Base-by-base conservation (phyloP, 2,888 invertebrate genomes). In the Chalcosyrphus nemorum region DNA sequence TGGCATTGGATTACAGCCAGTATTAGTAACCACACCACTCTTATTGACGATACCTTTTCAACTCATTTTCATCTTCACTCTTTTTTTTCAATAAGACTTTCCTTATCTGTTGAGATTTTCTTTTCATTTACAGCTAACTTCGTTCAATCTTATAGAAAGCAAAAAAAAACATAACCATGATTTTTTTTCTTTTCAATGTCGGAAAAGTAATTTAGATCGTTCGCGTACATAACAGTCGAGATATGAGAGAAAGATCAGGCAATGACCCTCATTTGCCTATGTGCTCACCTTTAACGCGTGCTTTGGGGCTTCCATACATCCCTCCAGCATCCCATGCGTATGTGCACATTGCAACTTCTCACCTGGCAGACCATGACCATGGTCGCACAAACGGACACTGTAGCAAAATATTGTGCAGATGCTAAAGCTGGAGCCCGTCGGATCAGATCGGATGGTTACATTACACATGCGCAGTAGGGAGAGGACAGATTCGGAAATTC, bases 141-240 rank as follows among this genome's bases (percentile, higher is more conserved):
- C 59, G 13, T 43, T 59, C 27, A 11, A 24, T 24, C 24, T 2
- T 56, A 54, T 75, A 61, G 80, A 74, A 68, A 72, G 78, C 63
- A 70, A 47, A 66, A 74, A 41, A 35, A 38, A n/a, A n/a, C n/a
- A n/a, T n/a, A n/a, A n/a, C n/a, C n/a, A n/a, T n/a, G n/a, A n/a
- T n/a, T n/a, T n/a, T n/a, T 63, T 81, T 85, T 71, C 74, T 66
- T 85, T 75, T 65, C 81, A 76, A 76, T 76, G 80, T 65, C 74
- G 65, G 32, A 57, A 35, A 70, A 50, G 80, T 57, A 50, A 78
- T 78, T 78, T 41, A 65, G 75, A 76, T 66, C 71, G 24, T n/a
- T n/a, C n/a, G n/a, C n/a, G 71, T 38, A 52, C 74, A 68, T 61
- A 72, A 59, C 35, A 80, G n/a, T n/a, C 15, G n/a, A 27, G 32